Evolutionary conservation across 1,140 invertebrate species (phyloP), one percentile per base, ranked within the genome.

Genomic region (Scylla paramamosain): DNA sequence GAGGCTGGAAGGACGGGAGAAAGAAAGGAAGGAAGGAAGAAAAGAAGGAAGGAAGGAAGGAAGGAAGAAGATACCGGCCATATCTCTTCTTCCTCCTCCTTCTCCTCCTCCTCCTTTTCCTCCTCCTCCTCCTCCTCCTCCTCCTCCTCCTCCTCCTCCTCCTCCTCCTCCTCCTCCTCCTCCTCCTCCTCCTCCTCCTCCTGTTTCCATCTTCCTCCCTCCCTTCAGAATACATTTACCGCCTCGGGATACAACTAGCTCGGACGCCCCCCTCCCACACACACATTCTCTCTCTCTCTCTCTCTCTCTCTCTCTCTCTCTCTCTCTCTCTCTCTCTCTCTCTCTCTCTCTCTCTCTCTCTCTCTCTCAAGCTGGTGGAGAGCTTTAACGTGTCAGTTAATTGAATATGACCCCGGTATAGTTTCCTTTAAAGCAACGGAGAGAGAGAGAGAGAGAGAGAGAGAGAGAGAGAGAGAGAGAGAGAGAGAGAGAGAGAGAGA

Each of bases 181-280:
- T 59, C 10, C 52, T 59, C 52, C 52, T 59, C 52, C 67, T 77
- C 67, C 67, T 77, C 67, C 67, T 77, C 67, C 67, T 77, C 67
- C 20, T 77, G n/a, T 77, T 77, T 77, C 67, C 67, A 77, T 77
- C 67, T 77, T 77, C 67, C 67, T 77, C 67, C 25, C 67, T 77
- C 67, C 67, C 67, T 77, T 77, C 67, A 77, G 67, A 77, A 77
- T 77, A 77, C 67, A 77, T 77, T 77, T 77, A 77, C 67, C 67
- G 67, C 67, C 67, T 77, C 67, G 67, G 67, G 67, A 77, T 77
- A n/a, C 67, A 77, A 77, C 67, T 77, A 77, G 67, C 20, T 77
- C 10, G 12, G 52, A 59, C 52, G 12, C 52, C 10, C 52, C 52
- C 52, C 0, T 12, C 16, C 2, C n/a, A 16, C 67, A 16, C 67